A percentile compares a stretch with the other conserved stretches of the same genome.
These are phyloP conservation scores for Xenentodon cancila DNA, from an alignment of 2,797 vertebrate genomes.

Conservation along the genomic window DNA sequence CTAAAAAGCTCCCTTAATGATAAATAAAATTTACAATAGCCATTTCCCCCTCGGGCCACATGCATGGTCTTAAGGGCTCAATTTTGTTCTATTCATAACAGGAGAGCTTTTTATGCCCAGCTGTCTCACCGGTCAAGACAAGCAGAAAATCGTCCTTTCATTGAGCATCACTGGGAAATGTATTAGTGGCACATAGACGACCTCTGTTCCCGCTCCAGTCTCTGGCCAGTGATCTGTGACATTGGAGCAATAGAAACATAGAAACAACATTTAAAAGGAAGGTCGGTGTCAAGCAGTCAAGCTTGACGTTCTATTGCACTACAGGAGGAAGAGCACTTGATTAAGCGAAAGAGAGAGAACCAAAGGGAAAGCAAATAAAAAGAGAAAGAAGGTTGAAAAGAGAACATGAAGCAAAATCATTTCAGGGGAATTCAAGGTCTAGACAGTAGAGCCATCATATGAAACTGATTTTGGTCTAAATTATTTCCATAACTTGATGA, in stretches of 20 bases:
- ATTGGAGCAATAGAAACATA: constrained; percentile 55
- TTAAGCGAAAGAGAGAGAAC: constrained; percentile 43
- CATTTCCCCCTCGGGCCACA: constrained; percentile 25
- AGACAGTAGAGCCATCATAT: too few relatives aligned
- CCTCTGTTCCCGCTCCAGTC: constrained; percentile 41
- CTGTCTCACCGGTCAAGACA: constrained; percentile 55
- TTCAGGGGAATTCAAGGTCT: background rate
- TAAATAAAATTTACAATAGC: background rate
- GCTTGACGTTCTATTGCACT: constrained; percentile 39
- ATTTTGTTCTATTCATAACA: constrained; percentile 40
- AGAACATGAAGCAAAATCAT: background rate
- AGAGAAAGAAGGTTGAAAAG: background rate
- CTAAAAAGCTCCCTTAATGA: too few relatives aligned
- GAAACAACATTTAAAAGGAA: constrained; percentile 51
- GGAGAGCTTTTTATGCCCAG: constrained; percentile 34
- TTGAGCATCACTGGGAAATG: constrained; percentile 54
- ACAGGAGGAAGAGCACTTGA: constrained; percentile 34
- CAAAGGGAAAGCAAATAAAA: constrained; percentile 23
- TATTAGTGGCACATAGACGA: constrained; percentile 38
- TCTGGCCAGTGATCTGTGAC: constrained; percentile 66
- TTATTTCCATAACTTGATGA: too few relatives aligned
- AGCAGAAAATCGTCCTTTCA: constrained; percentile 71
- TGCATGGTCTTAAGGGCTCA: constrained; percentile 23
- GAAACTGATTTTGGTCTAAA: too few relatives aligned
- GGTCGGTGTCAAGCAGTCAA: constrained; percentile 48